Conservation (phyloP, 2,113 vertebrate species). For the Coturnix japonica region DNA sequence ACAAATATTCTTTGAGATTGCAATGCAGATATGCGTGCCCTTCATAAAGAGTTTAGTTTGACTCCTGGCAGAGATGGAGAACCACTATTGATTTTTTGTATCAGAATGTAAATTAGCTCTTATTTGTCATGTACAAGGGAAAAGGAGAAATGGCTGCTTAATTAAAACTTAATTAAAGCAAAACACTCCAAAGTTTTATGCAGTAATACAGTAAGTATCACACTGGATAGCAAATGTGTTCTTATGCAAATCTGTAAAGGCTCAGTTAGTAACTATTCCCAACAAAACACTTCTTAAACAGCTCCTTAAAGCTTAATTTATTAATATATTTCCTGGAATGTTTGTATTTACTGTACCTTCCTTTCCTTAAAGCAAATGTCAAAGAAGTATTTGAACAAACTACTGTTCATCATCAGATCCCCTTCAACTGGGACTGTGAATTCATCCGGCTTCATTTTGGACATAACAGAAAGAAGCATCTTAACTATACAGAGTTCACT, state of each 20-base stretch:
- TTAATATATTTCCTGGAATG: slow-evolving; percentile 68
- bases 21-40: slow-evolving; percentile 79
- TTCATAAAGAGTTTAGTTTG: slow-evolving; percentile 82
- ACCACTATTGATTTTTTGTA: slow-evolving; percentile 78
- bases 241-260: slow-evolving; percentile 56
- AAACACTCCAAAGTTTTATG: slow-evolving; percentile 70
- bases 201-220: slow-evolving; percentile 69
- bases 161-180: slow-evolving; percentile 77
- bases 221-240: slow-evolving; percentile 68
- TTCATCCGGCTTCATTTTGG: slow-evolving; percentile 97
- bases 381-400: slow-evolving; percentile 97
- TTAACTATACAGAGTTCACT: slow-evolving; percentile 94
- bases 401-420: slow-evolving; percentile 93
- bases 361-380: slow-evolving; percentile 87
- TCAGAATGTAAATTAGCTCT: slow-evolving; percentile 76
- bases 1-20: slow-evolving; percentile 79
- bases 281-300: slow-evolving; percentile 62
- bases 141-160: slow-evolving; percentile 80
- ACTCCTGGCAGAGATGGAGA: slow-evolving; percentile 73
- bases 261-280: slow-evolving; percentile 68
- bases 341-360: slow-evolving; percentile 58
- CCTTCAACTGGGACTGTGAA: slow-evolving; percentile 98
- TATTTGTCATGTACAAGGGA: slow-evolving; percentile 74
- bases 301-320: slow-evolving; percentile 61
- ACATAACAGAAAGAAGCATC: slow-evolving; percentile 91